Conservation (phyloP, 1,140 invertebrate genomes). For the Leptinotarsa undecemlineata region DNA sequence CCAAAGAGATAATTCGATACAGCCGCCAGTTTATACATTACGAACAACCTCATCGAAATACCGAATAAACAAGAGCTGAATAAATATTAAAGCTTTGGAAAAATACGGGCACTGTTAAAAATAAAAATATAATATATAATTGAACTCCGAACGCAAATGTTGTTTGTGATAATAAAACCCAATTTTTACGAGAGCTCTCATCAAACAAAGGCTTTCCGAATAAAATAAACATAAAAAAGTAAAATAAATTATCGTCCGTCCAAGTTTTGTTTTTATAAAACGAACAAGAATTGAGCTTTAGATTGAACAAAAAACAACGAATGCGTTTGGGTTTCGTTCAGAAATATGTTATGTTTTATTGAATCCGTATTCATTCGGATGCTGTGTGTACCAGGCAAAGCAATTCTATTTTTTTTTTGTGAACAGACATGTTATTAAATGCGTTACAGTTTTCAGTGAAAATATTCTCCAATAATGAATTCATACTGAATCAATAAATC, state of each 20-base stretch:
- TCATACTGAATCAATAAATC: conserved; percentile 7
- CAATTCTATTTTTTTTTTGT: conserved; percentile 32
- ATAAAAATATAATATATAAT: conserved; percentile 45
- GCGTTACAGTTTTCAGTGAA: conserved; percentile 23
- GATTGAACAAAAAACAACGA: conserved; percentile 41
- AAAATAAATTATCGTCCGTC: conserved; percentile 50
- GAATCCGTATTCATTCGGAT: conserved; percentile 38
- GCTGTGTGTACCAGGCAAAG: conserved; percentile 31
- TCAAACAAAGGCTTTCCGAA: conserved; percentile 51
- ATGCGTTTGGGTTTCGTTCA: conserved; percentile 33
- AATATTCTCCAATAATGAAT: conserved; percentile 15
- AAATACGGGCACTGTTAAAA: conserved; percentile 42
- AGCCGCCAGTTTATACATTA: neutral
- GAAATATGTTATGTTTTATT: conserved; percentile 40
- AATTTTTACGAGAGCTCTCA: conserved; percentile 52
- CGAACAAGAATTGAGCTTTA: conserved; percentile 40
- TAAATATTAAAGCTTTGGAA: conserved; percentile 41
- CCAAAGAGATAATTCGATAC: neutral
- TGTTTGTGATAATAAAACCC: conserved; percentile 52
- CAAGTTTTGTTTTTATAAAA: conserved; percentile 49
- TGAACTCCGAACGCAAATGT: conserved; percentile 48
- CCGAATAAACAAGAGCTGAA: conserved; percentile 41
- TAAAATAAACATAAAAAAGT: conserved; percentile 51
- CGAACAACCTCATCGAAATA: neutral
- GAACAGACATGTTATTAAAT: conserved; percentile 30